Conservation (phyloP, 1,140 invertebrate genomes). For the Pseudomyrmex pallidus region DNA sequence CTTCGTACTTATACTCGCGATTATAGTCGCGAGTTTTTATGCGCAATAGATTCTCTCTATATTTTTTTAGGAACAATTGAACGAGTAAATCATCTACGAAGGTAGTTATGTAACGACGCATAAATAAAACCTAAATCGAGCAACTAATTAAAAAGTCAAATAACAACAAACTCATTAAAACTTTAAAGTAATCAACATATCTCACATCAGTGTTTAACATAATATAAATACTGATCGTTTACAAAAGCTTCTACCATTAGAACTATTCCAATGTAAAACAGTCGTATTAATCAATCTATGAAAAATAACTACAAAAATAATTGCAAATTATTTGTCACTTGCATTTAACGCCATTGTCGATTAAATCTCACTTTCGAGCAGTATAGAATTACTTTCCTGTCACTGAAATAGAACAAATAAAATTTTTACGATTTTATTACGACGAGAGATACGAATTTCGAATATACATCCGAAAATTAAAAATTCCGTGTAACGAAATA, state of each 20-base stretch:
- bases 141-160: slow-evolving; percentile 31
- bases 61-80: slow-evolving; percentile 49
- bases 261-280: slow-evolving; percentile 19
- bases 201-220: slow-evolving; percentile 10
- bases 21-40: slow-evolving; percentile 24
- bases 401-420: slow-evolving; percentile 20
- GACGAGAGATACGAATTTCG: slow-evolving; percentile 38
- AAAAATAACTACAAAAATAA: slow-evolving; percentile 49
- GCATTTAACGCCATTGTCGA: slow-evolving; percentile 20
- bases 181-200: slow-evolving; percentile 45
- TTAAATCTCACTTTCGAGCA: slow-evolving; percentile 35
- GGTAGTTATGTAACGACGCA: slow-evolving; percentile 1
- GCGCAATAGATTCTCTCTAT: slow-evolving; percentile 13
- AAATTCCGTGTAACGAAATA: slow-evolving; percentile 5
- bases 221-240: slow-evolving; percentile 50
- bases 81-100: slow-evolving; percentile 28
- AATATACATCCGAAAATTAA: neutral
- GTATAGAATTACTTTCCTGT: slow-evolving; percentile 44
- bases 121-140: slow-evolving; percentile 21
- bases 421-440: slow-evolving; percentile 27
- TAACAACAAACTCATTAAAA: slow-evolving; percentile 51
- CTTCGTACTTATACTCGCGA: slow-evolving; percentile 25
- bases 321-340: slow-evolving; percentile 19
- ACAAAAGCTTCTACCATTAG: slow-evolving; percentile 30
- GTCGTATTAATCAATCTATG: slow-evolving; percentile 25